Conservation (phyloP, 2,888 invertebrate genomes). For the Heliconius sara region DNA sequence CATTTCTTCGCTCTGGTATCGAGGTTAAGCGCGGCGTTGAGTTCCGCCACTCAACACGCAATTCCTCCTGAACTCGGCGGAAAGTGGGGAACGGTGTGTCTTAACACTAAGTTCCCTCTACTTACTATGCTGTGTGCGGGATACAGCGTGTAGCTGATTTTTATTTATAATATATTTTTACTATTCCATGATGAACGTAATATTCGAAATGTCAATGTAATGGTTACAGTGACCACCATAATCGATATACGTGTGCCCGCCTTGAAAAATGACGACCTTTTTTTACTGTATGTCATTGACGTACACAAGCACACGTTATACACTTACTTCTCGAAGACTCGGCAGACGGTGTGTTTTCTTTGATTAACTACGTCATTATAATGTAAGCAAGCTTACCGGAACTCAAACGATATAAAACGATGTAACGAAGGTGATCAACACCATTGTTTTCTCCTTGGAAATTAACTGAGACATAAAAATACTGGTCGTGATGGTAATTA, state of each 20-base stretch:
- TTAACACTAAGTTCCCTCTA: no score
- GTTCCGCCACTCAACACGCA: no score
- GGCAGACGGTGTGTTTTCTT: slow-evolving; percentile 5
- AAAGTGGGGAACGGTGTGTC: no score
- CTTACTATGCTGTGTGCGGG: no score
- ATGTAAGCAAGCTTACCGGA: slow-evolving; percentile 15
- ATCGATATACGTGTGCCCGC: not conserved
- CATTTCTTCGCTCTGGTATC: no score
- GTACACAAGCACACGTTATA: not conserved
- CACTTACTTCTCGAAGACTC: slow-evolving; percentile 14
- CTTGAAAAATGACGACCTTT: not conserved
- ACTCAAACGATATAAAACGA: slow-evolving; percentile 6
- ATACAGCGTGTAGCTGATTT: no score
- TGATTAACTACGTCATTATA: slow-evolving; percentile 21
- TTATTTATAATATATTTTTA: not conserved
- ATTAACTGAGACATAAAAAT: not conserved
- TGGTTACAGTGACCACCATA: not conserved
- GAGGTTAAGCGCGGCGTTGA: no score
- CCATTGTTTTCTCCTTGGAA: slow-evolving; percentile 12
- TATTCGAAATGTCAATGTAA: not conserved
- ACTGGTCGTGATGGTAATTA: slow-evolving; percentile 4
- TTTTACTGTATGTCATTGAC: slow-evolving; percentile 11
- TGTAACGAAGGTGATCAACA: slow-evolving; percentile 26
- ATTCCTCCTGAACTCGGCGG: no score
- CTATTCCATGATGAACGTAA: not conserved